These are phyloP conservation scores for Lophotis ruficrista DNA, from an alignment of 2,113 vertebrate species.

Conservation along the genomic window DNA sequence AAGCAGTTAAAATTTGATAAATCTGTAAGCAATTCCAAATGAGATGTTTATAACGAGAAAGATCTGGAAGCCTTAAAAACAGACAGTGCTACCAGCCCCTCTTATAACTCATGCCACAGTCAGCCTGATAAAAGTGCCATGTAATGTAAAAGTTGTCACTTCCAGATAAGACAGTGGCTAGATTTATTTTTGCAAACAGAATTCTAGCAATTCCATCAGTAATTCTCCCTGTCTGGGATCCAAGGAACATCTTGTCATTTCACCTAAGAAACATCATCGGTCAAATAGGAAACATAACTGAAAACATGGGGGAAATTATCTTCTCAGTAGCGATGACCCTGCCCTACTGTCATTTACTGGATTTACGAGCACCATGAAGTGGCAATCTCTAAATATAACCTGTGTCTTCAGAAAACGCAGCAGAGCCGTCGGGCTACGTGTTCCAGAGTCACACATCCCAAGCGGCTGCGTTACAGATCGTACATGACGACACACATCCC, in stretches of 20 bases:
- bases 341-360: neutral
- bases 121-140: neutral
- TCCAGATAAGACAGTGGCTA: neutral
- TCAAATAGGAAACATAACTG: neutral
- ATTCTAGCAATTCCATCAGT: neutral
- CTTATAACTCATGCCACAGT: neutral
- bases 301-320: neutral
- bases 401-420: neutral
- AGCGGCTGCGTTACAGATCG: accelerated
- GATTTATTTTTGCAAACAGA: neutral
- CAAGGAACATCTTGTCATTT: neutral
- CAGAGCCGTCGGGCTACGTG: neutral
- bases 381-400: neutral
- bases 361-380: neutral
- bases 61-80: neutral
- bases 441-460: neutral
- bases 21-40: accelerated
- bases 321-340: accelerated
- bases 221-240: neutral
- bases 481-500: accelerated
- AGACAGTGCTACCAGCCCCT: neutral
- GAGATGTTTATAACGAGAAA: accelerated
- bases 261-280: neutral
- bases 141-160: neutral
- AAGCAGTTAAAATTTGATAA: neutral